These are phyloP conservation scores for Aphis gossypii DNA, from an alignment of 1,140 invertebrate species.

Conservation along the genomic window DNA sequence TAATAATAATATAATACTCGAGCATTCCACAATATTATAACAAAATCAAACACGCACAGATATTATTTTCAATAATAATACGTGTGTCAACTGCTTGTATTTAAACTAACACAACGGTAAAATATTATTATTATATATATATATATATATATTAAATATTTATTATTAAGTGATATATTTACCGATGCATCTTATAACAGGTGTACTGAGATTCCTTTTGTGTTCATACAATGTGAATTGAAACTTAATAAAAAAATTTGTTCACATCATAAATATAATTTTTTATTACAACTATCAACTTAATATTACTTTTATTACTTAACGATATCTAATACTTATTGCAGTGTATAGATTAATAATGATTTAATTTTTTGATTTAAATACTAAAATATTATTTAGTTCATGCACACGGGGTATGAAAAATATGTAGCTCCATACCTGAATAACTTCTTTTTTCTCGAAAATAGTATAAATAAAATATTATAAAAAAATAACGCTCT, in stretches of 20 bases:
- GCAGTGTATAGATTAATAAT: neutral
- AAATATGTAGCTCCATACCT: neutral
- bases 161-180: neutral
- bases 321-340: neutral
- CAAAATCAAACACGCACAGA: neutral
- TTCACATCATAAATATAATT: neutral
- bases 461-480: neutral
- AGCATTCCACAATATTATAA: neutral
- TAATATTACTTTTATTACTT: neutral
- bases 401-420: too few species aligned
- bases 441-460: neutral
- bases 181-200: neutral
- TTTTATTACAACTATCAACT: neutral
- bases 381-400: neutral
- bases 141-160: neutral
- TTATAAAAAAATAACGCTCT: neutral
- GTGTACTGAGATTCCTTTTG: neutral
- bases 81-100: neutral
- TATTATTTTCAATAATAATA: constrained; percentile 26
- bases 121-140: neutral
- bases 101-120: neutral
- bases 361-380: neutral
- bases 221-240: neutral
- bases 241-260: neutral
- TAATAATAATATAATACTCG: neutral